A percentile compares a stretch with the other conserved stretches of the same genome.
Conservation (phyloP, 2,113 vertebrate species). For the Scortum barcoo region DNA sequence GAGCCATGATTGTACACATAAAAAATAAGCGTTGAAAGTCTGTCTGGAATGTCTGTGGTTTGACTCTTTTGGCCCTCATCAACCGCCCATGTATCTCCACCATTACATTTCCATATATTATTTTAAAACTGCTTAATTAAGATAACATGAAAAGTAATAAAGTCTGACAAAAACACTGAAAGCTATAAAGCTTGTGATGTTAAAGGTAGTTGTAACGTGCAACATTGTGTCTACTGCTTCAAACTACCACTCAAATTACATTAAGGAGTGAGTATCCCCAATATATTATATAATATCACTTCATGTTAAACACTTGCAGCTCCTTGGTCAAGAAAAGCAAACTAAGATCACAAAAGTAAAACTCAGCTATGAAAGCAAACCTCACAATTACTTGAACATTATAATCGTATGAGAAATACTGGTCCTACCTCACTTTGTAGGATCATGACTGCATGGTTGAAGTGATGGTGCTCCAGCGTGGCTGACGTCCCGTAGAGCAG, state of each 20-base stretch:
- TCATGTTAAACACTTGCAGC: too few relatives aligned
- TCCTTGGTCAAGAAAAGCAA: too few relatives aligned
- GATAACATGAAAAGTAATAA: neutral
- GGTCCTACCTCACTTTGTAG: constrained; percentile 86
- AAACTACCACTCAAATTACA: too few relatives aligned
- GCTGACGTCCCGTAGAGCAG: constrained; percentile 87
- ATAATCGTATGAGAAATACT: neutral
- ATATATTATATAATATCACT: too few relatives aligned
- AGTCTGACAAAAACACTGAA: neutral
- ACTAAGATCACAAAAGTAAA: neutral
- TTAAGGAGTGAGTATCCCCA: too few relatives aligned
- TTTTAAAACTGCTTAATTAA: neutral
- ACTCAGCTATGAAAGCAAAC: neutral
- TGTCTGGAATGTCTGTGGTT: neutral
- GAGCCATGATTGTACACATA: neutral
- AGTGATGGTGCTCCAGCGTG: constrained; percentile 88
- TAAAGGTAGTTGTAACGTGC: too few relatives aligned
- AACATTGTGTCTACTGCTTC: too few relatives aligned
- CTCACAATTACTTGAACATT: neutral
- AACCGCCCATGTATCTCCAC: neutral
- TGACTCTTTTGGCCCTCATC: neutral
- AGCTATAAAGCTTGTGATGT: too few relatives aligned
- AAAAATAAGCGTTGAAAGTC: neutral
- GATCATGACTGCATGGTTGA: constrained; percentile 90
- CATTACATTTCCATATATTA: neutral